Evolutionary conservation across 1,140 invertebrate genomes (phyloP).

Genomic region (Gonatopus flavifemur): DNA sequence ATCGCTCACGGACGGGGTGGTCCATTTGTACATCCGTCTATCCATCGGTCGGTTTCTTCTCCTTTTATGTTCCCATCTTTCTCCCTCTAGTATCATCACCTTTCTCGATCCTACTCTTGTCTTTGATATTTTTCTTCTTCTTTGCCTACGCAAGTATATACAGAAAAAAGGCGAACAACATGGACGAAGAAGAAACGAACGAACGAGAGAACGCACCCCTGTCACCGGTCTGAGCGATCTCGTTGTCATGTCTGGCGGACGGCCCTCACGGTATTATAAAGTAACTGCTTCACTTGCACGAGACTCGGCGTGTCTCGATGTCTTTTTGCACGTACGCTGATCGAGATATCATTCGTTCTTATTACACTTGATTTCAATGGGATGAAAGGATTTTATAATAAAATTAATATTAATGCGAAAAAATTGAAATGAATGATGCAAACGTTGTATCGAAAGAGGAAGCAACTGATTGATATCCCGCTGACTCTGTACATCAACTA

Average conservation of each 20-base stretch:
- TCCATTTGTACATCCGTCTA: constrained; percentile 42
- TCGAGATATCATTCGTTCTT: no score
- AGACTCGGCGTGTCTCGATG: no score
- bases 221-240: constrained; percentile 53
- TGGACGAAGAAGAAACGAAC: constrained; percentile 13
- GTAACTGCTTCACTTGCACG: no score
- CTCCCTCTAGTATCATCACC: background rate
- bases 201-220: constrained; percentile 31
- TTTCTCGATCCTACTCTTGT: constrained; percentile 7
- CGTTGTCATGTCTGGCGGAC: constrained; percentile 44
- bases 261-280: no score
- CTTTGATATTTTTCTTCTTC: constrained; percentile 5
- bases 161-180: constrained; percentile 1
- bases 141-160: constrained; percentile 7
- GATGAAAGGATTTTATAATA: no score
- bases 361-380: no score
- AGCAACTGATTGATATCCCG: no score
- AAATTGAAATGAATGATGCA: no score
- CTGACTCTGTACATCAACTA: no score
- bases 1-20: constrained; percentile 53
- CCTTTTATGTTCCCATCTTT: constrained; percentile 11
- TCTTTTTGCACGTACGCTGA: no score
- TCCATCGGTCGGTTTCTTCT: constrained; percentile 27
- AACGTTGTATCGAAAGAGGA: no score
- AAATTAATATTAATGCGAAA: no score